Evolutionary conservation across 2,113 vertebrate species (phyloP), one percentile per base, ranked within the genome.

Genomic region (Eupsittula cactorum): DNA sequence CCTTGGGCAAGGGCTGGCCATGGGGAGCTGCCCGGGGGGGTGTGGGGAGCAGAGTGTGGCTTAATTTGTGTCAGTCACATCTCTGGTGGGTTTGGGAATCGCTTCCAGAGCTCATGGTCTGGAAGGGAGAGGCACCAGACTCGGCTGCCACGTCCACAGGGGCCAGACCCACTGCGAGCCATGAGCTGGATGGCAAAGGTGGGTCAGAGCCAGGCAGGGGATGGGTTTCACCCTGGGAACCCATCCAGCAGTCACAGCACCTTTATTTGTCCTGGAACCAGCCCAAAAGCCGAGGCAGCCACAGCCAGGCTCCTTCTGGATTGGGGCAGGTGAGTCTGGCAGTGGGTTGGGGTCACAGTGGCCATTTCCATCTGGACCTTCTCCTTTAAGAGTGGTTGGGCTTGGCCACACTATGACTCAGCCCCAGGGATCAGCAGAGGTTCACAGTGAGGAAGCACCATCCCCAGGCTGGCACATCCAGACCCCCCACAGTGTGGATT

Each of bases 401-500:
- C 13, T 24, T 13, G 28, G 33, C 7, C 52, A 14, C 0, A 0
- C 23, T 47, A 20, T 13, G 33, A 23, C 35, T 23, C 46, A 15
- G 27, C 37, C 16, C 29, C 33, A 6, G 42, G 46, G 39, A 21
- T 7, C 0, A 6, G 44, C 75, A 70, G 49, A 5, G 39, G 39
- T 37, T 17, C 1, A 1, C 1, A 50, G 35, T 0, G 1, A n/a
- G 35, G 20, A 31, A 31, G 14, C 15, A 10, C 16, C 23, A 13
- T 28, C 10, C 16, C 46, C 3, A 2, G 27, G 44, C 28, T 57
- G 67, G 35, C 74, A 31, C 47, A 53, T 65, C 13, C 55, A 4
- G 49, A 14, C 41, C 27, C 41, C 27, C 25, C 35, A 0, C 0
- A 3, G 1, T 2, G 3, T 0, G 0, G 13, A 23, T 12, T 24